phyloP scores from a whole-genome alignment of 2,888 invertebrate species.

The Drosophila ustulata region DNA sequence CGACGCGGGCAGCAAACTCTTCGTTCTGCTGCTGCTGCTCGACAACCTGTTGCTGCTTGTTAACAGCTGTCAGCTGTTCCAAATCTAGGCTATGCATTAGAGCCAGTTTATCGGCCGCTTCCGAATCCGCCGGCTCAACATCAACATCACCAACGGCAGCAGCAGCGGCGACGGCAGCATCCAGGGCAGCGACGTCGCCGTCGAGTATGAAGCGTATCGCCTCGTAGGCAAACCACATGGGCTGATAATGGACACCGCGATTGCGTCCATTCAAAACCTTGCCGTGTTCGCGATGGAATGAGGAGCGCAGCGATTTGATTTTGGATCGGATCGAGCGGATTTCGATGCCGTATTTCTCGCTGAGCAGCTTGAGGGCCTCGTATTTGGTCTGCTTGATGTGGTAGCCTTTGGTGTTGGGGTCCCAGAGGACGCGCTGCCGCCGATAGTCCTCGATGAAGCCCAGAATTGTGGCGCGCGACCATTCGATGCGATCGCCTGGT shows the following conservation, averaged over 20 bases:
- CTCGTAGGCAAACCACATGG: constrained; percentile 85
- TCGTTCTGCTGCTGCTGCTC: constrained; percentile 54
- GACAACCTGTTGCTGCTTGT: constrained; percentile 49
- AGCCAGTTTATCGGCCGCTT: constrained; percentile 66
- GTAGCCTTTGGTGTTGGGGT: constrained; percentile 84
- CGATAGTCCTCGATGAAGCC: constrained; percentile 84
- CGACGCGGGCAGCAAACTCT: constrained; percentile 67
- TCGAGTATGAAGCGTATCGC: constrained; percentile 84
- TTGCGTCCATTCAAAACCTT: constrained; percentile 83
- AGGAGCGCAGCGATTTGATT: constrained; percentile 83
- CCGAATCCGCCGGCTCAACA: constrained; percentile 41
- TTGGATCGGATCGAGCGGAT: constrained; percentile 84
- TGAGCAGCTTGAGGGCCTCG: constrained; percentile 82
- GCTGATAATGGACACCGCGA: constrained; percentile 83
- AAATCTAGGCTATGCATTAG: constrained; percentile 74
- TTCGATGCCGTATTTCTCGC: constrained; percentile 83
- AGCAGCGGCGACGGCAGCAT: background rate
- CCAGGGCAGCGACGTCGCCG: constrained; percentile 62
- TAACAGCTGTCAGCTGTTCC: constrained; percentile 69
- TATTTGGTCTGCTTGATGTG: constrained; percentile 84
- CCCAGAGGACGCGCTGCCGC: constrained; percentile 83
- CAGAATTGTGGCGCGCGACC: constrained; percentile 83
- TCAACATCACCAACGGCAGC: constrained; percentile 6
- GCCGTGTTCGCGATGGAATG: constrained; percentile 84
- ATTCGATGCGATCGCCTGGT: constrained; percentile 82